Conservation (phyloP, 1,140 invertebrate genomes). For the Olivierus martensii region DNA sequence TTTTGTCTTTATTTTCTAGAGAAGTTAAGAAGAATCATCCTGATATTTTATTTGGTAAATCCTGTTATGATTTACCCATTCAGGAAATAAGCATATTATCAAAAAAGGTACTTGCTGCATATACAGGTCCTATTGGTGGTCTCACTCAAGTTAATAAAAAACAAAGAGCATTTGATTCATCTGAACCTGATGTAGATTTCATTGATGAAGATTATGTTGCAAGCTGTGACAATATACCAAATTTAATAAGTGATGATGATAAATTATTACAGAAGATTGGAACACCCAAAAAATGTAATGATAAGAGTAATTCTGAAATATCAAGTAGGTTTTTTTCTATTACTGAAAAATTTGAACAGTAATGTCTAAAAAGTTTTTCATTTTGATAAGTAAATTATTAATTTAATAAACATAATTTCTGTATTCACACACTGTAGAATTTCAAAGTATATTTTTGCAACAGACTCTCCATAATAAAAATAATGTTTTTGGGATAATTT, state of each 20-base stretch:
- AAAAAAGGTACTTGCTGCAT: constrained; percentile 43
- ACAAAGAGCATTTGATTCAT: constrained; percentile 27
- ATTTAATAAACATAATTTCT: too few relatives aligned
- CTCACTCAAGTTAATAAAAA: constrained; percentile 44
- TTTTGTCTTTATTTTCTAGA: constrained; percentile 15
- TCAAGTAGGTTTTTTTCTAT: neutral
- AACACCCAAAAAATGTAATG: too few relatives aligned
- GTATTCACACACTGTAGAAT: too few relatives aligned
- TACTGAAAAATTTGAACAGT: neutral
- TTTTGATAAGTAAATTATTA: too few relatives aligned
- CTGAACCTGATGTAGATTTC: constrained; percentile 54
- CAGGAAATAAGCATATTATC: constrained; percentile 40
- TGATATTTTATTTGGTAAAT: constrained; percentile 26
- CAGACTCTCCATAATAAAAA: too few relatives aligned
- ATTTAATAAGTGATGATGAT: neutral
- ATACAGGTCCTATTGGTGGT: constrained; percentile 61
- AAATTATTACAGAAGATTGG: neutral
- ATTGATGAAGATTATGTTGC: constrained; percentile 39
- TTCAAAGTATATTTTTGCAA: too few relatives aligned
- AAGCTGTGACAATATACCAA: neutral
- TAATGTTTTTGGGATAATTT: too few relatives aligned
- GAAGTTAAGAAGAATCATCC: constrained; percentile 26
- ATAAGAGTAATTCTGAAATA: too few relatives aligned
- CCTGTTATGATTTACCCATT: constrained; percentile 27
- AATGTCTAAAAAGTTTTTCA: too few relatives aligned